These are phyloP conservation scores for Coryphaenoides rupestris DNA, from an alignment of 2,113 vertebrate genomes.

Conservation along the genomic window DNA sequence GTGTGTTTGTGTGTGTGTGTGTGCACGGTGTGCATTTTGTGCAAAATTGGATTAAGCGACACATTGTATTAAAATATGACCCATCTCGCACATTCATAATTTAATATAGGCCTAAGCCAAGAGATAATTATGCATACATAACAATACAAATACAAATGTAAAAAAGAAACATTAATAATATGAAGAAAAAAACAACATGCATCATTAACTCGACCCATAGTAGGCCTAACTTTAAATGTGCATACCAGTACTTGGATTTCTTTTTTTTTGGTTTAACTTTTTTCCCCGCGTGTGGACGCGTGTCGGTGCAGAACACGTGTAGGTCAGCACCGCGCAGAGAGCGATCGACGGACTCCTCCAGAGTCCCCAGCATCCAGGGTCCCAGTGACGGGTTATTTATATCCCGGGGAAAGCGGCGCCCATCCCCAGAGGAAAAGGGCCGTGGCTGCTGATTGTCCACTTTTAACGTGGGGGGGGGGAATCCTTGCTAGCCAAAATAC, in stretches of 20 bases:
- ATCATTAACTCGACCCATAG: not conserved
- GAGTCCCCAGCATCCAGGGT: conserved; percentile 65
- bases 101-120: no score
- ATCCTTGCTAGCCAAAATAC: conserved; percentile 79
- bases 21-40: no score
- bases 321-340: conserved; percentile 71
- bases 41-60: no score
- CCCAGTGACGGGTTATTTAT: conserved; percentile 75
- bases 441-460: conserved; percentile 69
- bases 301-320: conserved; percentile 56
- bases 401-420: conserved; percentile 70
- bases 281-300: conserved; percentile 54
- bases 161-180: no score
- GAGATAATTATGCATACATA: no score
- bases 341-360: conserved; percentile 75
- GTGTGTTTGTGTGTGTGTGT: no score
- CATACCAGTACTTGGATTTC: not conserved
- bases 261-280: no score
- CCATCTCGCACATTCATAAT: no score
- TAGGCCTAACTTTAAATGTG: not conserved
- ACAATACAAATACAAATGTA: no score
- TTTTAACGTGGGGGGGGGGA: conserved; percentile 77
- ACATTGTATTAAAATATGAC: no score
- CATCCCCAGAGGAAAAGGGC: conserved; percentile 82
- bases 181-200: conserved; percentile 4